phyloP scores from a whole-genome alignment of 1,140 invertebrate genomes.

The Spodoptera litura region DNA sequence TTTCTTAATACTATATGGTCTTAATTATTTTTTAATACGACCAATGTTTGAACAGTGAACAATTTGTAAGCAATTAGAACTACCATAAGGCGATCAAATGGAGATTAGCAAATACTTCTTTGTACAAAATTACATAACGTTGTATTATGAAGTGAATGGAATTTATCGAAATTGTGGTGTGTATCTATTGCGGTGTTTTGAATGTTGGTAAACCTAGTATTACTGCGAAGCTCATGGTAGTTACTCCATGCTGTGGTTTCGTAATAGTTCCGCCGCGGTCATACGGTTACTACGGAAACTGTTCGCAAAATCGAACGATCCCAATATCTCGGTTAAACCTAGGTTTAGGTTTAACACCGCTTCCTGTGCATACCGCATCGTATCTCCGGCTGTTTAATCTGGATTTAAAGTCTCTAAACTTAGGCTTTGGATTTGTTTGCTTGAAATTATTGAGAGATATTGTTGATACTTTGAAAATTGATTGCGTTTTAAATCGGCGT shows the following conservation, averaged over 20 bases:
- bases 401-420: too few species aligned
- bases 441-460: too few species aligned
- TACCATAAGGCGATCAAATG: not conserved
- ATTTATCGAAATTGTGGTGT: constrained; percentile 11
- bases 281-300: constrained; percentile 18
- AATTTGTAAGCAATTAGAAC: not conserved
- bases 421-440: too few species aligned
- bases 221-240: constrained; percentile 18
- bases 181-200: not conserved
- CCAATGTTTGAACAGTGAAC: not conserved
- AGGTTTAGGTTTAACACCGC: not conserved
- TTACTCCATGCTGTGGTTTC: constrained; percentile 20
- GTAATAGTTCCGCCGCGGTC: constrained; percentile 30
- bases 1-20: not conserved
- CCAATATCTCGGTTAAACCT: constrained; percentile 13
- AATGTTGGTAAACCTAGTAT: constrained; percentile 12
- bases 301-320: constrained; percentile 19
- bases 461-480: too few species aligned
- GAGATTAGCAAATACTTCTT: not conserved
- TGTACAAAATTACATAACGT: not conserved
- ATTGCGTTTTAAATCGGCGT: too few species aligned
- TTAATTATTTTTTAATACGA: not conserved
- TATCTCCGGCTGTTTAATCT: too few species aligned
- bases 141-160: constrained; percentile 2
- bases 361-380: not conserved